Conservation (phyloP, 2,888 invertebrate genomes). For the Cephus runcator region DNA sequence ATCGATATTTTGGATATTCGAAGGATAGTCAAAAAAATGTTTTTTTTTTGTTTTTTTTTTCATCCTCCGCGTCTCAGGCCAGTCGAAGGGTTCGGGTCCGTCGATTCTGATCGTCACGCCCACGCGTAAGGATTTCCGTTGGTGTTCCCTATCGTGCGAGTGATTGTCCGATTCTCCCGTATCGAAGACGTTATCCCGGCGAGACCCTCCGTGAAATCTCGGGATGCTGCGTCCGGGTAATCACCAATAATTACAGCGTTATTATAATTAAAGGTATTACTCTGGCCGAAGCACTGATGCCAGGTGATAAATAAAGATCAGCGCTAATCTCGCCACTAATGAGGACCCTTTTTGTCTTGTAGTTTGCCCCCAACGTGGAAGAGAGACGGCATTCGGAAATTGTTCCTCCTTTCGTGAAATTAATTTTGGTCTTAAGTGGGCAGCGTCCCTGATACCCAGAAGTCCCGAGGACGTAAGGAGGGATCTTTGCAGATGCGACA, state of each 20-base stretch:
- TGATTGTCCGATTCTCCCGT: neutral
- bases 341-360: slow-evolving; percentile 23
- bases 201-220: neutral
- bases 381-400: neutral
- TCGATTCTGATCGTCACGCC: no score
- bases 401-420: neutral
- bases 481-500: neutral
- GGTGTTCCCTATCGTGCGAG: no score
- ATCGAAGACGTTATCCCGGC: neutral
- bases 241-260: neutral
- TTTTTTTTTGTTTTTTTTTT: no score
- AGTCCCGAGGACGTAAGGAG: neutral
- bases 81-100: no score
- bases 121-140: no score
- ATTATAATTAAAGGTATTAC: slow-evolving; percentile 32
- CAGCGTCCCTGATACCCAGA: neutral
- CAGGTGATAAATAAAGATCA: slow-evolving; percentile 45
- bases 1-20: neutral
- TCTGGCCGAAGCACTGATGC: slow-evolving; percentile 15
- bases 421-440: neutral
- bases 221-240: neutral
- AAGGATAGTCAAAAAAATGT: slow-evolving; percentile 4
- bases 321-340: slow-evolving; percentile 35
- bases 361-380: neutral
- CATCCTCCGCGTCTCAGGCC: no score